A percentile compares a stretch with the other conserved stretches of the same genome.
These are phyloP conservation scores for Aplocera efformata DNA, from an alignment of 2,888 invertebrate genomes.

Conservation along the genomic window DNA sequence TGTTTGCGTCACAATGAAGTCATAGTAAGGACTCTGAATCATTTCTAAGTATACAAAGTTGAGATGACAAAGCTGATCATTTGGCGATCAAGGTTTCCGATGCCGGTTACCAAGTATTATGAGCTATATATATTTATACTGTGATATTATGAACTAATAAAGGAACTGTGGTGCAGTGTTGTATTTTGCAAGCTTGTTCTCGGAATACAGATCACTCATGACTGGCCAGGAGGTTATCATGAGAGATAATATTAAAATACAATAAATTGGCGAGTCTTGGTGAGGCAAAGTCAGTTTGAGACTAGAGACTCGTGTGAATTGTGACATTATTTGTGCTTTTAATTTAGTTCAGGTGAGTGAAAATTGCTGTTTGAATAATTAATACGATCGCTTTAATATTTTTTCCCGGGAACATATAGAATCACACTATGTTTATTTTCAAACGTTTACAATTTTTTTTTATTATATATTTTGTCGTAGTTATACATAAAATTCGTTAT, in stretches of 20 bases:
- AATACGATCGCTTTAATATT: too few species aligned
- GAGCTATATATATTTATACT: slow-evolving; percentile 2
- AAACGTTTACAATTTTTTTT: too few species aligned
- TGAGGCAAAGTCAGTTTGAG: slow-evolving; percentile 56
- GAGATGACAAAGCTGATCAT: slow-evolving; percentile 44
- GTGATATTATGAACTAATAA: slow-evolving; percentile 1
- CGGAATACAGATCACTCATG: slow-evolving; percentile 63
- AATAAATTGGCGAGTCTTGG: slow-evolving; percentile 60
- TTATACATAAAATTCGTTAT: too few species aligned
- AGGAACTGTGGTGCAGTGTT: slow-evolving; percentile 5
- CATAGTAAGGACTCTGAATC: slow-evolving; percentile 43
- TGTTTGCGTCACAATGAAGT: slow-evolving; percentile 39
- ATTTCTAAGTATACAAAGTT: slow-evolving; percentile 34
- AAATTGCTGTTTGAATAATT: background rate
- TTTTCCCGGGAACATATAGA: too few species aligned
- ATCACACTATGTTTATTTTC: too few species aligned
- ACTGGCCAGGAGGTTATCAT: slow-evolving; percentile 65
- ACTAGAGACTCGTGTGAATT: slow-evolving; percentile 32
- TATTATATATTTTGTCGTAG: too few species aligned
- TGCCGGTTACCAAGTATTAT: slow-evolving; percentile 31
- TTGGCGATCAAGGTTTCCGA: slow-evolving; percentile 40
- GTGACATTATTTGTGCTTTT: slow-evolving; percentile 16
- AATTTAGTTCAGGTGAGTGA: slow-evolving; percentile 29
- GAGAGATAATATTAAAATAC: slow-evolving; percentile 59
- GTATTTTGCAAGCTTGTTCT: slow-evolving; percentile 62